Evolutionary conservation across 92 coral and sea anemone species (phyloP), one percentile per base, ranked within the genome.

Genomic region (Meandrina meandrites): DNA sequence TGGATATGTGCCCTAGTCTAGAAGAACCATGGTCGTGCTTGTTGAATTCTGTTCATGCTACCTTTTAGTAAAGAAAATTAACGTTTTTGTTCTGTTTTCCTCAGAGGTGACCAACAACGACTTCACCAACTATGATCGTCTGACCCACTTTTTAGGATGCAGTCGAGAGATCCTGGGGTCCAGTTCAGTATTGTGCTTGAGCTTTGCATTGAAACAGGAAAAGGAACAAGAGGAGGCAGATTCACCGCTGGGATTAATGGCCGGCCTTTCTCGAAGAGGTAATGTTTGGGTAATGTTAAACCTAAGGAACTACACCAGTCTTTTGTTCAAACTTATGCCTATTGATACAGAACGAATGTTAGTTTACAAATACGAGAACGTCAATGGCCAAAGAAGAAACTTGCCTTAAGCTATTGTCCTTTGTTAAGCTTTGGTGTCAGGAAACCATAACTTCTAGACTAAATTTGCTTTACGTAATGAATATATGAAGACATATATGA

Each of bases 131-230:
- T 88, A 85, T 6, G 73, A 85, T 32, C 93, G 98, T 17, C 56
- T 92, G 24, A 91, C 95, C 12, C 58, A 67, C 21, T 92, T 94
- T 66, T 84, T 90, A 8, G 87, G 86, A 34, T 94, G 98, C 79
- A 71, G 76, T 9, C 98, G 91, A 54, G 98, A 94, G 68, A 73
- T 88, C 24, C 89, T 94, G 37, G 98, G 98, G 3, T 84, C 86
- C 73, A 85, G 95, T 75, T 94, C 93, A 15, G 93, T 92, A 21
- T 81, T 90, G 62, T 85, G 92, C 36, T 80, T 94, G 53, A 75
- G 86, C 64, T 90, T 92, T 75, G 76, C 40, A 21, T 17, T 77
- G 37, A 16, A 16, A 18, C 89, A 74, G 1, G 2, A 64, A 15
- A 51, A 34, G 5, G 84, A 56, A 0, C 77, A 81, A 17, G 80